Base-by-base conservation (phyloP, 2,888 invertebrate species). In the Agrypnus murinus region DNA sequence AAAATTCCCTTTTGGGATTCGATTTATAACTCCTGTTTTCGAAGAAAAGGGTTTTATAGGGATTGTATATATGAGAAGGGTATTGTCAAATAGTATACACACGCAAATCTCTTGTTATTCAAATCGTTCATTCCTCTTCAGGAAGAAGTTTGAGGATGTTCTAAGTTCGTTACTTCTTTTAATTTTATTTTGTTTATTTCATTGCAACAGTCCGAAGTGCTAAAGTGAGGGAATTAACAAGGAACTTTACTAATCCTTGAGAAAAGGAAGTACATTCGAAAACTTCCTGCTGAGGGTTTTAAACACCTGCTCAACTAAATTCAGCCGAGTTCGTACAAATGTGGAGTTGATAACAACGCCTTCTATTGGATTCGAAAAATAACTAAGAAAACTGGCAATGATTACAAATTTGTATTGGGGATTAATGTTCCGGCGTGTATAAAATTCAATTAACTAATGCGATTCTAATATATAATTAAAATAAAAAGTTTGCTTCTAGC, bases 251-350 rank as follows among this genome's bases (percentile, higher is more conserved):
- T 71, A 75, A 73, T 75, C 73, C 71, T 50, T 36, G 60, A 71
- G 65, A 71, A 53, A 60, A 68, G 59, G 65, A 60, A 68, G 62
- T 71, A 71, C 71, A 71, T 70, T 72, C 62, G 55, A 70, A 72
- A 74, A 71, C 71, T 74, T 71, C 65, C 69, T 65, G 68, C 59
- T 57, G 53, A 66, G 71, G 66, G 68, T 69, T 73, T 74, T 72
- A 74, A 72, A 72, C 72, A 74, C 74, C 72, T 74, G 72, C 70
- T 72, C 58, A 72, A 74, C 65, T 70, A 53, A 64, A 67, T 65
- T 72, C 53, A 40, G 65, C 60, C 67, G 50, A 60, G 70, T 57
- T 60, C 19, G 38, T 53, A 71, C 71, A 65, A 71, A 69, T 65
- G 63, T 45, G 67, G 40, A 68, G 55, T 53, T 64, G 64, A 55